Base-by-base conservation (phyloP, 2,888 invertebrate genomes). In the Nebria salina region DNA sequence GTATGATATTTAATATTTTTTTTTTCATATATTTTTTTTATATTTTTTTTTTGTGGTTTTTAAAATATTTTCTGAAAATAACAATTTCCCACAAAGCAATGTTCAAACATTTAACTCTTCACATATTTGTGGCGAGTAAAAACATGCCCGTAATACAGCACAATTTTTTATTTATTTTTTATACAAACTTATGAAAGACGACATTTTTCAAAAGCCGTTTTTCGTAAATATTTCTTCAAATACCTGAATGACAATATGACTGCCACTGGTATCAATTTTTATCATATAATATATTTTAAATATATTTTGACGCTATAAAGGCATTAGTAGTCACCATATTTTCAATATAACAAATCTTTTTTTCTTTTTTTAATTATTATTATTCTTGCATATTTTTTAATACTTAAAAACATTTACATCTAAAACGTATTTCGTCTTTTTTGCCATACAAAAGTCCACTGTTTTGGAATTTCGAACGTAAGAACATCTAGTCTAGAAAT, bases 1-100 rank as follows among this genome's bases (percentile, higher is more conserved):
- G 89, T 89, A 89, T 88, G 88, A 88, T 89, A 88, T 89, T 89
- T 86, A 76, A 82, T 79, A 83, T 83, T 83, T 83, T 54, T 20
- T 20, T 54, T 66, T 83, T 82, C 79, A 82, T 82, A 81, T 78
- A 85, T 86, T 83, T 83, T 83, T 88, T 87, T 87, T 87, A 87
- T 34, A 34, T 34, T 34, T 85, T 87, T 88, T 88, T 54, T 88
- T 88, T 88, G 87, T 88, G 87, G 87, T 88, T 89, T 89, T 88
- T 81, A 73, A 89, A 89, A 89, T 89, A 89, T 90, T 90, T 89
- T 89, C 89, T 89, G 89, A 90, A 90, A 90, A 90, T 90, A 90
- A 90, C 90, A 90, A 90, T 89, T 89, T 89, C 89, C 90, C 89
- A 89, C 89, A 89, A 89, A 89, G 89, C 89, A 89, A 86, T 88